A percentile compares a stretch with the other conserved stretches of the same genome.
Evolutionary conservation across 2,888 invertebrate genomes (phyloP).

Genomic region (Meandrusa payeni): DNA sequence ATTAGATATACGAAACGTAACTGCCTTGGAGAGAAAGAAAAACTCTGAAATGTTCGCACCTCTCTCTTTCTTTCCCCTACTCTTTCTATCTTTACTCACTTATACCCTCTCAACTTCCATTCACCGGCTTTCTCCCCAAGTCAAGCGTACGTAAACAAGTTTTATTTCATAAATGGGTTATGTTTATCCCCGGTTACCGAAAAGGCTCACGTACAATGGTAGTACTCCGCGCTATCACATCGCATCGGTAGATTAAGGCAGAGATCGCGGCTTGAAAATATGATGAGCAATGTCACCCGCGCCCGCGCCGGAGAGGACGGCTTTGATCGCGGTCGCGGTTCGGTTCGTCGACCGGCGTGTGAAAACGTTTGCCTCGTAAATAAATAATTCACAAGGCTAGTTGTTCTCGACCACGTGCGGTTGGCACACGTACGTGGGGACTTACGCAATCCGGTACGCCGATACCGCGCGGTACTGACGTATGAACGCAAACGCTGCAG

Average conservation of each 20-base stretch:
- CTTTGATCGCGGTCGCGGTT: constrained; percentile 63
- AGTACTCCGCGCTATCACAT: neutral
- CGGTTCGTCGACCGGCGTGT: constrained; percentile 79
- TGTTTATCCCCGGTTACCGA: constrained; percentile 11
- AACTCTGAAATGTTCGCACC: too few relatives aligned
- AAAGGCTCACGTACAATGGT: neutral
- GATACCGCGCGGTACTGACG: constrained; percentile 70
- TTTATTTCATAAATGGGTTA: too few relatives aligned
- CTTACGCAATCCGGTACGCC: constrained; percentile 76
- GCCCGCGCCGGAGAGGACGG: constrained; percentile 47
- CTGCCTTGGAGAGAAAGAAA: too few relatives aligned
- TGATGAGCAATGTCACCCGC: constrained; percentile 44
- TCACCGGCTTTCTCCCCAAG: too few relatives aligned
- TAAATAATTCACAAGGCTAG: constrained; percentile 82
- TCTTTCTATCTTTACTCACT: too few relatives aligned
- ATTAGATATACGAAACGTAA: too few relatives aligned
- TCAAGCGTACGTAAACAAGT: too few relatives aligned
- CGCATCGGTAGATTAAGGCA: constrained; percentile 12
- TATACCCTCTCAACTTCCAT: too few relatives aligned
- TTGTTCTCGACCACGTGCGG: constrained; percentile 75
- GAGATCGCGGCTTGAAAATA: constrained; percentile 27
- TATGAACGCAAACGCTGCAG: constrained; percentile 52
- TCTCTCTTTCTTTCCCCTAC: too few relatives aligned
- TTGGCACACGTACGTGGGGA: constrained; percentile 66
- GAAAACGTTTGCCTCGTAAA: constrained; percentile 79